Base-by-base conservation (phyloP, 2,113 vertebrate genomes). In the Pygoscelis antarcticus region DNA sequence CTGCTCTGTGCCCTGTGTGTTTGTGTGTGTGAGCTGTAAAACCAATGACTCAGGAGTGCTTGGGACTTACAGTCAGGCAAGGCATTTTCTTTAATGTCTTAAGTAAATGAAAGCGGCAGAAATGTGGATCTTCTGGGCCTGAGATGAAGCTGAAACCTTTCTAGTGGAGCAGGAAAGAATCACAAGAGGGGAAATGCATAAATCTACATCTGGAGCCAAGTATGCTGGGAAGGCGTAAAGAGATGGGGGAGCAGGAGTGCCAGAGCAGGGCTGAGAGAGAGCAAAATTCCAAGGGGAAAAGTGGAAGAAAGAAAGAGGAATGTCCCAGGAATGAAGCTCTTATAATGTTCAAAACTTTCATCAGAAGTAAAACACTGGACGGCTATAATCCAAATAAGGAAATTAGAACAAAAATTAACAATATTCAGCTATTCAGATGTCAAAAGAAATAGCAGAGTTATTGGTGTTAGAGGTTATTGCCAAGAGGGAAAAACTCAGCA, bases 381-480 rank as follows among this genome's bases (percentile, higher is more conserved):
- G 66, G 83, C 92, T 76, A 22, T 84, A 87, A 87, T 68, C 81
- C 74, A 85, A 61, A 94, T 54, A 93, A 97, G 96, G 93, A 92
- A 96, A 93, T 95, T 52, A 96, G 87, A 88, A 84, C 89, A 87
- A 89, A 97, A 95, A 95, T 93, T 62, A 96, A 77, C 94, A 91
- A 83, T 96, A 96, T 93, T 88, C 96, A 95, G 61, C 81, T 38
- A 82, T 72, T 96, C 66, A 78, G 84, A 68, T 86, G 93, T 94
- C 89, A 78, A 93, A 96, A 95, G 97, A 47, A 83, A 6, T 32
- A 79, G 65, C 18, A n/a, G 70, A 74, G 80, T 87, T 96, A 96
- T 91, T 97, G 96, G 96, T 97, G 91, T 97, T 86, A 97, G 92
- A 97, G 95, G 96, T 97, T 95, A 95, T 79, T 93, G 95, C 93